Conservation (phyloP, 2,113 vertebrate species). For the Laticauda colubrina region DNA sequence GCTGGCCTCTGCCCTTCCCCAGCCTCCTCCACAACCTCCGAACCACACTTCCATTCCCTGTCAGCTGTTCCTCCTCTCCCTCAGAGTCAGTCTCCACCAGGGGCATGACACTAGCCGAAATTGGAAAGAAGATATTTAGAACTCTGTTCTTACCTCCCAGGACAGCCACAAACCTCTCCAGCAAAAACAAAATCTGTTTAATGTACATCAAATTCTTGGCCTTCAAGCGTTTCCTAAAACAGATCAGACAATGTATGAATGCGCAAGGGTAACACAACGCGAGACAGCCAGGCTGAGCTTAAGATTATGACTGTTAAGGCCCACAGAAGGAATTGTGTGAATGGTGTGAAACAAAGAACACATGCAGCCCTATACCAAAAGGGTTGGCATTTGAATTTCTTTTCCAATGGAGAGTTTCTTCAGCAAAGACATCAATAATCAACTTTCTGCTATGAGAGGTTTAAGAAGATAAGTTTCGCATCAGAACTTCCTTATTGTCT, state of each 20-base stretch:
- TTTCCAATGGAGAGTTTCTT: not conserved
- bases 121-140: not conserved
- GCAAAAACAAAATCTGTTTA: slow-evolving; percentile 90
- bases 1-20: too few relatives aligned
- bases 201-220: slow-evolving; percentile 98
- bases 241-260: not conserved
- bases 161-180: slow-evolving; percentile 81
- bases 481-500: not conserved
- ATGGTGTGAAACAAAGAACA: not conserved
- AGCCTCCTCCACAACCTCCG: too few relatives aligned
- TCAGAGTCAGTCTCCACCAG: too few relatives aligned
- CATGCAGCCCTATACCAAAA: not conserved
- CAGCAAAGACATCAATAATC: too few relatives aligned
- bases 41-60: too few relatives aligned
- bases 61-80: too few relatives aligned
- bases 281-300: not conserved
- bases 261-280: not conserved
- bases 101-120: too few relatives aligned
- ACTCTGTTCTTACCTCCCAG: slow-evolving; percentile 82
- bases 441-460: not conserved
- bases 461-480: not conserved
- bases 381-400: not conserved
- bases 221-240: slow-evolving; percentile 85
- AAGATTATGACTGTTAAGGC: not conserved
- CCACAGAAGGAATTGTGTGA: not conserved